Evolutionary conservation across 1,140 invertebrate species (phyloP).

Genomic region (Liolophura sinensis): DNA sequence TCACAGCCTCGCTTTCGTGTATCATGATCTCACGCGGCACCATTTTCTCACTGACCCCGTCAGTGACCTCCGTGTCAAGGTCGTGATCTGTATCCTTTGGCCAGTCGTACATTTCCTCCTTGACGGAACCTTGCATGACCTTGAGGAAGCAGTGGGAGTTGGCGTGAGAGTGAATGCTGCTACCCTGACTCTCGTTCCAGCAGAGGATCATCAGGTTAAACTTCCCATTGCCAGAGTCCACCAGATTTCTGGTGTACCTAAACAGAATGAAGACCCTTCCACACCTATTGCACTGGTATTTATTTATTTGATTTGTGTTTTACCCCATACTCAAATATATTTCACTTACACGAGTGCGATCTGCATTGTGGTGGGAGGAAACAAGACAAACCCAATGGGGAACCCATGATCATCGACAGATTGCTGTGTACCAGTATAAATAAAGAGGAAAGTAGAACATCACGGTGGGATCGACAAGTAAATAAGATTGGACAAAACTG

Average conservation of each 20-base stretch:
- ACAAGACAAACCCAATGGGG: no score
- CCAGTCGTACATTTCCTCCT: constrained; percentile 75
- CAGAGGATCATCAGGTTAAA: constrained; percentile 98
- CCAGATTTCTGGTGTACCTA: constrained; percentile 56
- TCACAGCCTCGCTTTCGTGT: constrained; percentile 77
- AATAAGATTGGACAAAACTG: no score
- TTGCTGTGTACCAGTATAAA: no score
- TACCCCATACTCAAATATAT: no score
- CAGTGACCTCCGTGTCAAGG: constrained; percentile 15
- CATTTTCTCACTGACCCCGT: constrained; percentile 50
- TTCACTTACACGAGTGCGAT: no score
- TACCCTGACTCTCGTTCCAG: constrained; percentile 95
- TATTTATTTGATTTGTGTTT: no score
- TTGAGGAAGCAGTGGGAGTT: constrained; percentile 99
- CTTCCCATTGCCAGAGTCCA: constrained; percentile 76
- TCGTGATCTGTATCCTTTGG: constrained; percentile 63
- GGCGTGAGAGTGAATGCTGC: constrained; percentile 95
- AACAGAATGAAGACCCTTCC: constrained; percentile 10
- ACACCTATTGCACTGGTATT: no score
- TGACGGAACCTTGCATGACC: constrained; percentile 64
- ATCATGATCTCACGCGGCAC: constrained; percentile 67
- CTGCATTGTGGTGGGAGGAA: no score
- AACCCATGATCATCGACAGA: no score
- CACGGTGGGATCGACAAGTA: no score
- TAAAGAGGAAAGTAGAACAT: no score